Evolutionary conservation across 2,888 invertebrate species (phyloP), one percentile per base, ranked within the genome.

Genomic region (Platycheirus rosarum): DNA sequence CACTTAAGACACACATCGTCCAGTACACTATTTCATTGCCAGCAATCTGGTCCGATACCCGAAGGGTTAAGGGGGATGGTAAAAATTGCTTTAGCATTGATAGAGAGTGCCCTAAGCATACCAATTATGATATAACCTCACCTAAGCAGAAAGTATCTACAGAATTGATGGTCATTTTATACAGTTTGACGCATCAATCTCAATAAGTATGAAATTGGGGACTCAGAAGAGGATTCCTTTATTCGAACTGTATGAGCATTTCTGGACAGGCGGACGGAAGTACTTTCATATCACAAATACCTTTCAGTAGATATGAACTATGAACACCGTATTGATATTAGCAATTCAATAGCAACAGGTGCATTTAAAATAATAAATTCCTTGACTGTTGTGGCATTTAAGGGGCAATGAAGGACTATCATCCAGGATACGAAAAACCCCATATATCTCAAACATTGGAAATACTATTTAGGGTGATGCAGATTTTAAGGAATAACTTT

Each of bases 91-190:
- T 75, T 65, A 65, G 75, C 79, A 76, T 51, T 76, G 57, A 80
- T 75, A 26, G 75, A 80, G 40, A 76, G 32, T 53, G 66, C 80
- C 76, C 76, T 76, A 76, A 80, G 80, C 70, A 76, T 71, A 70
- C 80, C 80, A 80, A 80, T 80, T 76, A 80, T 80, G 70, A 66
- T 65, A 53, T 44, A 71, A 76, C 76, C 80, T 80, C 66, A 76
- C 76, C 76, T 80, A 37, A 48, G 70, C 40, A 76, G 66, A 76
- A 66, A 63, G 53, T 51, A 76, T 70, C 60, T 65, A 35, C 23
- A n/a, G 62, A 80, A 76, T 76, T 76, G 80, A 76, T 76, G 60
- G 49, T 44, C 40, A 46, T 35, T 70, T 80, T 70, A 66, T 62
- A 60, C 65, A 80, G 76, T 80, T 44, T 70, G 70, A 80, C 60